Evolutionary conservation across 2,113 vertebrate species (phyloP).

Genomic region (Pagrus major): DNA sequence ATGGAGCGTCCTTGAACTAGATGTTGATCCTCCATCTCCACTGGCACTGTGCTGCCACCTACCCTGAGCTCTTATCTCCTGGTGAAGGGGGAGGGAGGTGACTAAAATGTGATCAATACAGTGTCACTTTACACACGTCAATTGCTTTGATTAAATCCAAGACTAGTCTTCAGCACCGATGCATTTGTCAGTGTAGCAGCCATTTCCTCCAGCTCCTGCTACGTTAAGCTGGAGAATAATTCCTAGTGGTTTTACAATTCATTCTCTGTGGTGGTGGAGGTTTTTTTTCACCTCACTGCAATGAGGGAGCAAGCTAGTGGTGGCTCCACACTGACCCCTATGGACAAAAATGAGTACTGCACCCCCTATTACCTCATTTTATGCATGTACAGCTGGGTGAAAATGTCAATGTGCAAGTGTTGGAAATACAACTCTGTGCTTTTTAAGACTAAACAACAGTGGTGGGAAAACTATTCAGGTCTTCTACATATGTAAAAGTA

Average conservation of each 20-base stretch:
- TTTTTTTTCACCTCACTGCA: constrained; percentile 27
- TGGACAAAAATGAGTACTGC: constrained; percentile 19
- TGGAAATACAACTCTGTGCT: neutral
- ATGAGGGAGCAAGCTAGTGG: neutral
- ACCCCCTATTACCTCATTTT: neutral
- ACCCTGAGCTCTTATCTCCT: constrained; percentile 47
- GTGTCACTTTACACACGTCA: constrained; percentile 34
- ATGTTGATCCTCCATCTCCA: constrained; percentile 38
- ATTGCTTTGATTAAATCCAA: constrained; percentile 38
- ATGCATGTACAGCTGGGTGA: neutral
- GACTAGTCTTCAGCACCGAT: neutral
- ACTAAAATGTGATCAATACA: constrained; percentile 43
- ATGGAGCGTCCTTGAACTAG: constrained; percentile 44
- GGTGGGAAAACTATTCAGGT: too few relatives aligned
- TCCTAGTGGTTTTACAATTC: constrained; percentile 35
- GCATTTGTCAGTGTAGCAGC: constrained; percentile 26
- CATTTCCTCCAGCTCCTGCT: constrained; percentile 52
- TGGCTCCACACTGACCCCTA: constrained; percentile 73
- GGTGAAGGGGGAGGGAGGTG: neutral
- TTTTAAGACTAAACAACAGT: neutral
- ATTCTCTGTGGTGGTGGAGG: constrained; percentile 31
- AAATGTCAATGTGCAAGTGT: neutral
- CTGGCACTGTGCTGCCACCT: constrained; percentile 18
- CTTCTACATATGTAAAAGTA: too few relatives aligned
- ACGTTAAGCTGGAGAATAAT: constrained; percentile 43